Base-by-base conservation (phyloP, 2,888 invertebrate genomes). In the Imbricaverruca yamaguchii region DNA sequence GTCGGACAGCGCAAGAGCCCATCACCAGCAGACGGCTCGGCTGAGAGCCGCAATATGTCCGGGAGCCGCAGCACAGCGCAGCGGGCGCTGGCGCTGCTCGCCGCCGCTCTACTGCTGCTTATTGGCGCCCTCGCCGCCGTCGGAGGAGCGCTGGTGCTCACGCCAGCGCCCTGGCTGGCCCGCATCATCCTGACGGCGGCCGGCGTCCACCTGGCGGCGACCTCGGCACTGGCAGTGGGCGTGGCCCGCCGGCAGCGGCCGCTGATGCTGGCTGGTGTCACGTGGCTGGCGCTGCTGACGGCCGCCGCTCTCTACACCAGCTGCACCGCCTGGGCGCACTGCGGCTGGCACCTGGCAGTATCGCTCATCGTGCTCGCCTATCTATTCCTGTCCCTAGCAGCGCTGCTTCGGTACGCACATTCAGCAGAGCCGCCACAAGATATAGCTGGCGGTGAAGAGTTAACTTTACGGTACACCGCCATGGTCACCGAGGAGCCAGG, bases 321-420 rank as follows among this genome's bases (percentile, higher is more conserved):
- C 74, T 74, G 74, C 74, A 10, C 74, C 12, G 74, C 74, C 74
- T 74, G 74, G 74, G 21, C 53, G 21, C 18, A 10, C 74, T 74
- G 74, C 55, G 74, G 74, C 55, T 74, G 74, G 74, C 74, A 74
- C 53, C 55, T 74, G 74, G 74, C 74, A 55, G 55, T 74, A 21
- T 53, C 74, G 13, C 74, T 74, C 53, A 7, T 74, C 10, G 53
- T 21, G 21, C 21, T 55, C 8, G 74, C 53, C 55, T 74, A 74
- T 55, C 74, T 74, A 8, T 21, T 55, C 21, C 74, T 74, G 21
- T 55, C 74, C 21, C 74, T 74, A 55, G 74, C 74, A 18, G 74
- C 55, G 21, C 21, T 74, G 53, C 74, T 74, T 9, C 53, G 55
- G 53, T 74, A 74, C 74, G 15, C 53, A 9, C 53, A 55, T 21